These are phyloP conservation scores for Parasteatoda lunata DNA, from an alignment of 2,888 invertebrate genomes.

Conservation along the genomic window DNA sequence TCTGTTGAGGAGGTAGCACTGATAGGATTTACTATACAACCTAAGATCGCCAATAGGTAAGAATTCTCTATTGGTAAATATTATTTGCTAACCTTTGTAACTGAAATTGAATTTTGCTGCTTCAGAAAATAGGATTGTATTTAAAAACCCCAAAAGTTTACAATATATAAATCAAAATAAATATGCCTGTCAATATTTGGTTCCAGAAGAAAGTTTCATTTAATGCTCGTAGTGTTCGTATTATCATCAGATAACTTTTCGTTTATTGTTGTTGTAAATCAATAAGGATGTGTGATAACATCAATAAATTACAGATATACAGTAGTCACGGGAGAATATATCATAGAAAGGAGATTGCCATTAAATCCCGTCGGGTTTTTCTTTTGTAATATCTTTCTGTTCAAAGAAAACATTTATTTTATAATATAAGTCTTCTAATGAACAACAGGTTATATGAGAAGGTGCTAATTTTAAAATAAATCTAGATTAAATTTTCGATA, in stretches of 20 bases:
- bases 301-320: slow-evolving; percentile 65
- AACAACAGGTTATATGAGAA: too few relatives aligned
- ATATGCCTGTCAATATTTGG: background rate
- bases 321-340: slow-evolving; percentile 56
- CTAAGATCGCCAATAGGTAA: slow-evolving; percentile 8
- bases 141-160: background rate
- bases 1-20: slow-evolving; percentile 37
- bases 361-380: slow-evolving; percentile 36
- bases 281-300: slow-evolving; percentile 63
- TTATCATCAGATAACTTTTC: slow-evolving; percentile 65
- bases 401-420: too few relatives aligned
- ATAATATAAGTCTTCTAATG: too few relatives aligned
- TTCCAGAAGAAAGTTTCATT: slow-evolving; percentile 3
- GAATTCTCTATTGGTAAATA: background rate
- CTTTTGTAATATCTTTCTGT: too few relatives aligned
- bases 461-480: too few relatives aligned
- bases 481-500: too few relatives aligned
- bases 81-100: background rate
- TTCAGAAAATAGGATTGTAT: background rate
- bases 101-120: background rate
- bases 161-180: background rate
- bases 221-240: slow-evolving; percentile 27
- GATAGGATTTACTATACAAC: slow-evolving; percentile 49
- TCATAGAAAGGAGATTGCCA: slow-evolving; percentile 60
- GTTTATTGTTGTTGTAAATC: slow-evolving; percentile 67